Percentiles rank a stretch among this genome's conserved stretches.
These are phyloP conservation scores for Apis dorsata DNA, from an alignment of 1,140 invertebrate species.

Conservation along the genomic window DNA sequence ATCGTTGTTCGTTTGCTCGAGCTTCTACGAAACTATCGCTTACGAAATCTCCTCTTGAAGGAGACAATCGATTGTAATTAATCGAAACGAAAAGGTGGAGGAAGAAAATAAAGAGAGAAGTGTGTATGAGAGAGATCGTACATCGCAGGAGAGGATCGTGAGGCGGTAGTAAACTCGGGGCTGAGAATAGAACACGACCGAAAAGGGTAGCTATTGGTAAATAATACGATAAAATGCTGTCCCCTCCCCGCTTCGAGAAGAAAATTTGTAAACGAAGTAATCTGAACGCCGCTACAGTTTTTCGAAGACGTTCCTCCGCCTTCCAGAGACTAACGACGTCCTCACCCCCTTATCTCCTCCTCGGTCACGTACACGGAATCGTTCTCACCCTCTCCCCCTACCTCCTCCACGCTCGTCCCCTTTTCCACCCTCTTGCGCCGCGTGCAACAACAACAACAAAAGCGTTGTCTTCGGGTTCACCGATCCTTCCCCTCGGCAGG, in stretches of 20 bases:
- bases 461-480: not conserved
- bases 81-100: constrained; percentile 1
- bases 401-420: no score
- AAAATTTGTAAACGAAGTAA: constrained; percentile 73
- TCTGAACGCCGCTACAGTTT: constrained; percentile 64
- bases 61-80: constrained; percentile 22
- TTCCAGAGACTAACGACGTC: constrained; percentile 78
- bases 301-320: constrained; percentile 76
- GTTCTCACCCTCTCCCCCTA: not conserved
- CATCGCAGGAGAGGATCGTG: not conserved
- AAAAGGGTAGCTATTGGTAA: constrained; percentile 39
- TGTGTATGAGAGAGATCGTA: not conserved
- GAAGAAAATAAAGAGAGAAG: not conserved
- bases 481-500: constrained; percentile 54
- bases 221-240: constrained; percentile 56
- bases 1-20: not conserved
- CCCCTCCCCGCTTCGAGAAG: not conserved
- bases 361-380: constrained; percentile 74
- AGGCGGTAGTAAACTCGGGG: not conserved
- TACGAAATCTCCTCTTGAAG: constrained; percentile 2
- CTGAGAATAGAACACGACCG: not conserved
- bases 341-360: constrained; percentile 75
- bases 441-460: no score
- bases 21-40: not conserved
- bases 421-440: not conserved